phyloP scores from a whole-genome alignment of 2,113 vertebrate genomes.

The Campylomormyrus numenius region DNA sequence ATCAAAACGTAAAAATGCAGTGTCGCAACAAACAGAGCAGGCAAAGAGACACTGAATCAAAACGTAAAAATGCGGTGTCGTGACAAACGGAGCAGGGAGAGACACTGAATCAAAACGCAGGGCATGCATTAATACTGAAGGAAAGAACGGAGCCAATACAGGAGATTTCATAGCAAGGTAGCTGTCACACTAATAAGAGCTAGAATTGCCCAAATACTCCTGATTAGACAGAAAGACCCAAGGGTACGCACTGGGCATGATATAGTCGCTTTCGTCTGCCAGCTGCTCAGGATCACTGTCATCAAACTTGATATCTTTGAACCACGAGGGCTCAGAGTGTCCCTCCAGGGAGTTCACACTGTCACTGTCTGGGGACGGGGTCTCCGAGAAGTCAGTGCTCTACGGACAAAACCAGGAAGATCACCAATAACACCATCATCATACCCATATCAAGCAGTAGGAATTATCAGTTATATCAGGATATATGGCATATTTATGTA shows the following conservation, averaged over 20 bases:
- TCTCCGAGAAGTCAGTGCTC: slow-evolving; percentile 94
- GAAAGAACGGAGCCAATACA: not conserved
- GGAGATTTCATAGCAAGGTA: not conserved
- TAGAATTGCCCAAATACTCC: not conserved
- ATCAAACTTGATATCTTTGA: slow-evolving; percentile 98
- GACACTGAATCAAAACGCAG: not conserved
- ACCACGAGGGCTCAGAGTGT: slow-evolving; percentile 97
- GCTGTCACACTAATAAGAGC: not conserved
- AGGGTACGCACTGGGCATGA: slow-evolving; percentile 68
- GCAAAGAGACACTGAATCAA: not conserved
- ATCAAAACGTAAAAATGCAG: not conserved
- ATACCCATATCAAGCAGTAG: not conserved
- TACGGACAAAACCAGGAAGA: slow-evolving; percentile 41
- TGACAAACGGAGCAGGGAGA: too few relatives aligned
- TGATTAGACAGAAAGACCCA: not conserved
- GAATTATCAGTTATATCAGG: not conserved
- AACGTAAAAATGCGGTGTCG: too few relatives aligned
- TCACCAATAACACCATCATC: not conserved
- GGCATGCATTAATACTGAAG: not conserved
- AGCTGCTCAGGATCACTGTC: slow-evolving; percentile 96
- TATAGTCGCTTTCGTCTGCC: slow-evolving; percentile 82
- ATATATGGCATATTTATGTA: not conserved
- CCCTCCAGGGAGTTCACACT: slow-evolving; percentile 93
- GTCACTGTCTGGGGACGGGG: slow-evolving; percentile 93
- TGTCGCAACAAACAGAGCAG: not conserved